Base-by-base conservation (phyloP, 92 coral and sea anemone species). In the Epizoanthus illoricatus region DNA sequence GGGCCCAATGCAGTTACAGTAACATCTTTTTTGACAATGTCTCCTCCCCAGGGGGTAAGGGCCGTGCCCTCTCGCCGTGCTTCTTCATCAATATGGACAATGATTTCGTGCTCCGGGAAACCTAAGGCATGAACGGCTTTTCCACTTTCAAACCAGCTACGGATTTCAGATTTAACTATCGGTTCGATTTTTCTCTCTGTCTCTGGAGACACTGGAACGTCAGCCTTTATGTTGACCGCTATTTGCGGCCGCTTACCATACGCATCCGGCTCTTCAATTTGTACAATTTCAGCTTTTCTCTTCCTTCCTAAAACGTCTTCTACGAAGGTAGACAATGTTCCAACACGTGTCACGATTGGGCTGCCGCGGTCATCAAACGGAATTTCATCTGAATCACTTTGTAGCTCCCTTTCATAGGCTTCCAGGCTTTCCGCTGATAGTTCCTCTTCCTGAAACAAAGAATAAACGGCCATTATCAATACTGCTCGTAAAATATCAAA, bases 91-190 rank as follows among this genome's bases (percentile, higher is more conserved):
- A 97, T 97, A 56, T 91, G 94, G 49, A 97, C 92, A 79, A 93
- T 90, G 17, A 97, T 85, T 85, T 97, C 98, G 74, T 94, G 98
- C 66, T 93, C 94, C 47, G 88, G 89, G 24, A 87, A 85, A 66
- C 85, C 90, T 7, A 86, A 67, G 39, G 92, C 89, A 20, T 75
- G 92, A 43, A 90, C 92, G 15, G 92, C 99, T 55, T 84, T 94
- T 40, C 97, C 99, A 16, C 92, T 87, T 75, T 94, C 97, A 41
- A 97, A 91, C 99, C 99, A 97, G 11, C 97, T 90, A 45, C 93
- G 90, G 65, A 97, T 94, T 87, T 97, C 99, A 0, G 99, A 94
- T 83, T 97, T 94, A 76, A 97, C 91, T 81, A 97, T 97, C 7
- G 99, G 98, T 68, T 92, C 98, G 67, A 97, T 91, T 87, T 92